A percentile compares a stretch with the other conserved stretches of the same genome.
phyloP scores from a whole-genome alignment of 1,140 invertebrate species.

The Antheraea mylitta region DNA sequence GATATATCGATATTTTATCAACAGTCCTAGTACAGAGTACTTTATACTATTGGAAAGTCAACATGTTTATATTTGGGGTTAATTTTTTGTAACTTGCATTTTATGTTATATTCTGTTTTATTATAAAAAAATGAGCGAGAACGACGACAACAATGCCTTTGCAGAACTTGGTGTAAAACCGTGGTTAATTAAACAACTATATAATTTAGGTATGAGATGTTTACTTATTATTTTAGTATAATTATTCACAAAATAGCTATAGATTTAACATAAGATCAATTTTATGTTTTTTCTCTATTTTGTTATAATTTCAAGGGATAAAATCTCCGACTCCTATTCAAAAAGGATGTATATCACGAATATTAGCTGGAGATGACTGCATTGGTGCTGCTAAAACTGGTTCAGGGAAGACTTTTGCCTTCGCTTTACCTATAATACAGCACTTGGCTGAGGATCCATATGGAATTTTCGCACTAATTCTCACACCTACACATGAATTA shows the following conservation, averaged over 20 bases:
- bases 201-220: conserved; percentile 54
- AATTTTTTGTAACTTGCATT: no score
- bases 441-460: conserved; percentile 94
- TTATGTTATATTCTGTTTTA: neutral
- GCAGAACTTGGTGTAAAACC: conserved; percentile 61
- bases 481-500: conserved; percentile 97
- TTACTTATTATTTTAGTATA: neutral
- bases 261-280: no score
- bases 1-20: no score
- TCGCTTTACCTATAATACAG: conserved; percentile 97
- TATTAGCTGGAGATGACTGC: conserved; percentile 91
- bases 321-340: conserved; percentile 92
- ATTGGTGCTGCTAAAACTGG: conserved; percentile 98
- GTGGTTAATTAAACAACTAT: conserved; percentile 73
- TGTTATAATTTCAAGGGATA: conserved; percentile 81
- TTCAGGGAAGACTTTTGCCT: conserved; percentile 98
- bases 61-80: no score
- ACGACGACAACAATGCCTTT: conserved; percentile 53
- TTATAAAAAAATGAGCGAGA: conserved; percentile 47
- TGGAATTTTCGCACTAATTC: conserved; percentile 95
- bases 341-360: conserved; percentile 88
- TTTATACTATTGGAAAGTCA: no score
- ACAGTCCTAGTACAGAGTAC: no score
- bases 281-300: no score
- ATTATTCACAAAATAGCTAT: no score